Evolutionary conservation across 2,113 vertebrate genomes (phyloP).

Genomic region (Casuarius casuarius): DNA sequence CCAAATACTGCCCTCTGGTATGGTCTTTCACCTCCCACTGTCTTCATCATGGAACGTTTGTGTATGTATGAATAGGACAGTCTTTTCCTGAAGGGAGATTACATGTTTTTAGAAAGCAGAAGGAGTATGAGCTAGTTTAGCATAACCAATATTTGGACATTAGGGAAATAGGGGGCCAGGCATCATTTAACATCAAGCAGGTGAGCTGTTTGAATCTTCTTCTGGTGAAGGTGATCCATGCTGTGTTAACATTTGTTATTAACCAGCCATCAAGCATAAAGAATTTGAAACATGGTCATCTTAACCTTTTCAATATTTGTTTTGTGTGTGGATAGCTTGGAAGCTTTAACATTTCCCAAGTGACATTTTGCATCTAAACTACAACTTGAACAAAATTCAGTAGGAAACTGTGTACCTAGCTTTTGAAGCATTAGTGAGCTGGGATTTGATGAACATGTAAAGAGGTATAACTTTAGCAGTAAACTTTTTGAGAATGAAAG

Average conservation of each 20-base stretch:
- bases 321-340: background rate
- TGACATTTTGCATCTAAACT: background rate
- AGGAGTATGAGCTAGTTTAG: background rate
- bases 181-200: background rate
- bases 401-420: background rate
- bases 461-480: background rate
- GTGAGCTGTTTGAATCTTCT: background rate
- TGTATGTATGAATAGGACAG: background rate
- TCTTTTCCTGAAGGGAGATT: no score
- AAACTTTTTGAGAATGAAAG: background rate
- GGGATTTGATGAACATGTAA: background rate
- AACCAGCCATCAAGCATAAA: no score
- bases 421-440: background rate
- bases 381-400: background rate
- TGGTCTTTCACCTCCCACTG: background rate
- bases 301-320: background rate
- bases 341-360: background rate
- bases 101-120: no score
- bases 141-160: background rate
- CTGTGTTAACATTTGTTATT: no score
- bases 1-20: background rate
- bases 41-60: background rate
- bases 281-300: background rate
- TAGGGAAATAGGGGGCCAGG: no score
- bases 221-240: background rate